Evolutionary conservation across 2,797 vertebrate species (phyloP).

Genomic region (Crocidura indochinensis): DNA sequence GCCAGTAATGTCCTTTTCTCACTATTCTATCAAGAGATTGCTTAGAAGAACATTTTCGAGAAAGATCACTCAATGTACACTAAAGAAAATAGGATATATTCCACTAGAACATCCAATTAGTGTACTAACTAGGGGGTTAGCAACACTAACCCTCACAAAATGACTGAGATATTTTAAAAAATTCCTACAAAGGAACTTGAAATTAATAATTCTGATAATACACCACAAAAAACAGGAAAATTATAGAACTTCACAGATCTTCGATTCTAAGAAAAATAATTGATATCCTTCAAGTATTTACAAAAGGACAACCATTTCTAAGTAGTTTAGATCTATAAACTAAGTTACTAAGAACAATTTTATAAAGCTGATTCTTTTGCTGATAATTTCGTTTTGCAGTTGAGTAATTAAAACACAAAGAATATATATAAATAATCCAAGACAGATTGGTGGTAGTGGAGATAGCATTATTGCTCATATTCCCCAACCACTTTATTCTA

Average conservation of each 20-base stretch:
- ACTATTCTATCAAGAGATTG: too few relatives aligned
- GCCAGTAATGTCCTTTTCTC: neutral
- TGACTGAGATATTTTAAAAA: conserved; percentile 4
- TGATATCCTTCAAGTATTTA: neutral
- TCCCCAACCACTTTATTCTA: neutral
- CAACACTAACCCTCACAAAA: conserved; percentile 7
- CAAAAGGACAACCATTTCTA: neutral
- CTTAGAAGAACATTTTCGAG: too few relatives aligned
- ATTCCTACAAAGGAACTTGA: neutral
- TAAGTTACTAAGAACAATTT: neutral
- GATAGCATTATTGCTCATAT: neutral
- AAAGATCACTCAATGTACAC: neutral
- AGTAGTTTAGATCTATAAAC: neutral
- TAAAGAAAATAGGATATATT: neutral
- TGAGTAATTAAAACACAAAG: neutral
- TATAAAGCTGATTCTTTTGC: neutral
- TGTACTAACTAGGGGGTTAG: neutral
- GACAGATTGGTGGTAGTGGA: neutral
- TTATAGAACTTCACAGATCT: neutral
- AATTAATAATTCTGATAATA: conserved; percentile 33
- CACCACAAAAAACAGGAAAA: neutral
- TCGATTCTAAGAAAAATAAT: neutral
- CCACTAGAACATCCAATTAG: neutral
- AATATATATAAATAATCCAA: neutral
- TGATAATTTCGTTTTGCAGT: neutral